Evolutionary conservation across 2,888 invertebrate genomes (phyloP).

Genomic region (Cerceris ruficornis): DNA sequence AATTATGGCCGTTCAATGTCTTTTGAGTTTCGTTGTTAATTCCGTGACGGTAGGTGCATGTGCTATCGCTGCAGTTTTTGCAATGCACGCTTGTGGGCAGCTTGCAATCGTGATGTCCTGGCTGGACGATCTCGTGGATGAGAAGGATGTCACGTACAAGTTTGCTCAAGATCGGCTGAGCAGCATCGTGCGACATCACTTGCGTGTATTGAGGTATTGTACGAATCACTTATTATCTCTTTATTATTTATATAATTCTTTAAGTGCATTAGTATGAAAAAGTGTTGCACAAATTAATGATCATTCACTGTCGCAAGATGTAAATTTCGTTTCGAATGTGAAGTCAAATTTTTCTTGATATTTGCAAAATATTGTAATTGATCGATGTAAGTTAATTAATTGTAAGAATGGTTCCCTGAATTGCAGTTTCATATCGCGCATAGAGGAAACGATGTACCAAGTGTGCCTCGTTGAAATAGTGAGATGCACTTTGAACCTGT

Average conservation of each 20-base stretch:
- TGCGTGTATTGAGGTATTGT: slow-evolving; percentile 28
- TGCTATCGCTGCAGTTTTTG: slow-evolving; percentile 57
- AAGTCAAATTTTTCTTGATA: too few species aligned
- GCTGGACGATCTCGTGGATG: slow-evolving; percentile 43
- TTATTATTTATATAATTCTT: too few species aligned
- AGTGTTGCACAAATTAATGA: too few species aligned
- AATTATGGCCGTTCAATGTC: slow-evolving; percentile 41
- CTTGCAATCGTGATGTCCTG: slow-evolving; percentile 51
- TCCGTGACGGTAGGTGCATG: slow-evolving; percentile 46
- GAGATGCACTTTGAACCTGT: slow-evolving; percentile 75
- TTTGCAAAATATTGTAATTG: too few species aligned
- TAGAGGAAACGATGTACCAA: slow-evolving; percentile 68
- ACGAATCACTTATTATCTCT: too few species aligned
- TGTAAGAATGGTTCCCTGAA: too few species aligned
- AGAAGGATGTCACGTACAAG: neutral
- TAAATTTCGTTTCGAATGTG: too few species aligned
- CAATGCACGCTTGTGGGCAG: slow-evolving; percentile 65
- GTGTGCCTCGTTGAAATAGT: slow-evolving; percentile 74
- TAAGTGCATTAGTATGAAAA: too few species aligned
- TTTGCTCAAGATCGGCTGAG: slow-evolving; percentile 22
- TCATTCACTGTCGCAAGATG: too few species aligned
- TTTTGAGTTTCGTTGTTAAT: slow-evolving; percentile 43
- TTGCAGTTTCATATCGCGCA: slow-evolving; percentile 67
- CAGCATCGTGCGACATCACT: slow-evolving; percentile 48
- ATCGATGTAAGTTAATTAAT: too few species aligned